A percentile compares a stretch with the other conserved stretches of the same genome.
Conservation (phyloP, 2,888 invertebrate genomes). For the Nezara viridula region DNA sequence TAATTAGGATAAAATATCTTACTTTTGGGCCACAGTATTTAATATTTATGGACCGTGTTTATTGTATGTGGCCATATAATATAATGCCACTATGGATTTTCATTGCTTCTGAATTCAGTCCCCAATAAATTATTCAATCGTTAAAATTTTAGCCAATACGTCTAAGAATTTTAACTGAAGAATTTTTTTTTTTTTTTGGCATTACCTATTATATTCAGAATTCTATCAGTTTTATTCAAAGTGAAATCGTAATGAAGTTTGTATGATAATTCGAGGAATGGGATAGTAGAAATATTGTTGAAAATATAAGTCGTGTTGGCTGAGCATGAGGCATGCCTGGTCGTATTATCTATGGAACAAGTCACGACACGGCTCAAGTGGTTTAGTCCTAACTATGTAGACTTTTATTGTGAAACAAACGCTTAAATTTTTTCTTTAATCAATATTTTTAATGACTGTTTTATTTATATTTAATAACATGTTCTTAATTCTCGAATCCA, state of each 20-base stretch:
- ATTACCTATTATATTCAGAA: too few species aligned
- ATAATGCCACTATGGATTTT: too few species aligned
- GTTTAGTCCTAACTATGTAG: background rate
- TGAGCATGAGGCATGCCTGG: background rate
- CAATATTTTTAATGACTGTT: too few species aligned
- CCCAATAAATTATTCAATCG: too few species aligned
- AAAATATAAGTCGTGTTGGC: background rate
- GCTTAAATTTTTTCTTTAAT: background rate
- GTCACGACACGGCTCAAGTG: background rate
- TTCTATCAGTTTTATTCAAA: background rate
- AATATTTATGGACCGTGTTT: too few species aligned
- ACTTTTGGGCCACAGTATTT: too few species aligned
- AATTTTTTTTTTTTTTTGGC: too few species aligned
- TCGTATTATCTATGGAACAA: conserved; percentile 11
- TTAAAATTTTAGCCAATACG: too few species aligned
- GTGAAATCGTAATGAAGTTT: background rate
- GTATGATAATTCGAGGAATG: background rate
- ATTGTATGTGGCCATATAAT: too few species aligned
- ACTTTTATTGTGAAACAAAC: background rate
- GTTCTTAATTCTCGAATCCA: background rate
- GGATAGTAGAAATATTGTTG: background rate
- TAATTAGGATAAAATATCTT: too few species aligned
- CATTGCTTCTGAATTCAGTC: too few species aligned
- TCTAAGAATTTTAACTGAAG: too few species aligned
- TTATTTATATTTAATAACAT: background rate